phyloP scores from a whole-genome alignment of 2,888 invertebrate genomes.

The Psylliodes chrysocephalus region DNA sequence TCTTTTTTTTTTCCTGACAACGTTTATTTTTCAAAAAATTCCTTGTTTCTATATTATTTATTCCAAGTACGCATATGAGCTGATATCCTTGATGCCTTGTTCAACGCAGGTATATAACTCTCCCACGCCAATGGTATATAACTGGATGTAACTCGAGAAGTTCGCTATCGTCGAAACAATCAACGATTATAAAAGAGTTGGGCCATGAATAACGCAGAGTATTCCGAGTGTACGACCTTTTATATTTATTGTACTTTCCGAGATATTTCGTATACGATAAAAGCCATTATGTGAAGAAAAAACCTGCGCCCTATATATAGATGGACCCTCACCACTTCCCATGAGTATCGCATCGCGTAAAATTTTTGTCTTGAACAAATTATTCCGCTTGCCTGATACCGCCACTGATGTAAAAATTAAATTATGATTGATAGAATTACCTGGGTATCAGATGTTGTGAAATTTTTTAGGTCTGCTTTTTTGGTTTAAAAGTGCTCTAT shows the following conservation, averaged over 20 bases:
- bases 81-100: not conserved
- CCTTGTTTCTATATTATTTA: too few relatives aligned
- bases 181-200: constrained; percentile 47
- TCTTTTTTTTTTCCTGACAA: too few relatives aligned
- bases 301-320: constrained; percentile 23
- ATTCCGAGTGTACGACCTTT: constrained; percentile 38
- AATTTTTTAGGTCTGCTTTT: too few relatives aligned
- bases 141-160: constrained; percentile 54
- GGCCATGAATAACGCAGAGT: constrained; percentile 42
- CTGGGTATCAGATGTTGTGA: not conserved
- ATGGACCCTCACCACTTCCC: constrained; percentile 41
- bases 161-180: constrained; percentile 53
- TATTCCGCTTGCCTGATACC: not conserved
- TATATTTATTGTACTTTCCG: constrained; percentile 42
- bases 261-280: constrained; percentile 44
- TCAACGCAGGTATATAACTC: not conserved
- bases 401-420: too few relatives aligned
- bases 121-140: constrained; percentile 41
- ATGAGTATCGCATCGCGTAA: constrained; percentile 50
- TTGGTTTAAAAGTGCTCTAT: too few relatives aligned
- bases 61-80: not conserved
- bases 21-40: too few relatives aligned
- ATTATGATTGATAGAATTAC: constrained; percentile 22
- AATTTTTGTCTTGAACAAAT: constrained; percentile 17
- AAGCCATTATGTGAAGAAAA: constrained; percentile 40